Evolutionary conservation across 1,140 invertebrate genomes (phyloP), one percentile per base, ranked within the genome.

Genomic region (Drosophila gunungcola): DNA sequence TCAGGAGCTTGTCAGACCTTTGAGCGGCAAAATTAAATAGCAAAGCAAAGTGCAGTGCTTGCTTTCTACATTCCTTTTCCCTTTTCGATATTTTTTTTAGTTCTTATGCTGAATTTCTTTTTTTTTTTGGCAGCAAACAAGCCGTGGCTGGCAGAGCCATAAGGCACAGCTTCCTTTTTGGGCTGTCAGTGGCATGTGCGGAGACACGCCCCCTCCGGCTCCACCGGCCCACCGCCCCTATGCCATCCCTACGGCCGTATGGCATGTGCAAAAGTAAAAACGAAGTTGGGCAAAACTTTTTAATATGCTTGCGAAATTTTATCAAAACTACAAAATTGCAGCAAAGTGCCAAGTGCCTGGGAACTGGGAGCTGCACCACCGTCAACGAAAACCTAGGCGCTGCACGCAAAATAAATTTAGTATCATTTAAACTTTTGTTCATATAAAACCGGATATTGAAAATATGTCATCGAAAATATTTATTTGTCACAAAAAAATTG

Each of bases 241-340:
- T 43, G 42, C 27, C 55, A 34, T 12, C 41, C 32, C 21, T 38
- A n/a, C 29, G 39, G 41, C 75, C 67, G 73, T 69, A 54, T 76
- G 79, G 83, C 80, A 89, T 88, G 84, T 88, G 83, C 58, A 88
- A 89, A 88, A 88, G 84, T 89, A 88, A 89, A 84, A 89, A 84
- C 84, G 80, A 89, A 89, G 77, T 89, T 89, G 85, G 73, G 77
- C 73, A 89, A 89, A 89, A 89, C 77, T 89, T 89, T 89, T 89
- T 89, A 89, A 89, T 89, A 89, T 89, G 84, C 84, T 89, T 89
- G 85, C 84, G 85, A 89, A 89, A 89, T 89, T 89, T 89, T 89
- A 89, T 89, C 84, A 89, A 89, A 89, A 89, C 85, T 89, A 89
- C 84, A 89, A 89, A 89, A 89, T 89, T 89, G 84, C 84, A 89